These are phyloP conservation scores for Drosophila picticornis DNA, from an alignment of 2,888 invertebrate genomes.

Conservation along the genomic window DNA sequence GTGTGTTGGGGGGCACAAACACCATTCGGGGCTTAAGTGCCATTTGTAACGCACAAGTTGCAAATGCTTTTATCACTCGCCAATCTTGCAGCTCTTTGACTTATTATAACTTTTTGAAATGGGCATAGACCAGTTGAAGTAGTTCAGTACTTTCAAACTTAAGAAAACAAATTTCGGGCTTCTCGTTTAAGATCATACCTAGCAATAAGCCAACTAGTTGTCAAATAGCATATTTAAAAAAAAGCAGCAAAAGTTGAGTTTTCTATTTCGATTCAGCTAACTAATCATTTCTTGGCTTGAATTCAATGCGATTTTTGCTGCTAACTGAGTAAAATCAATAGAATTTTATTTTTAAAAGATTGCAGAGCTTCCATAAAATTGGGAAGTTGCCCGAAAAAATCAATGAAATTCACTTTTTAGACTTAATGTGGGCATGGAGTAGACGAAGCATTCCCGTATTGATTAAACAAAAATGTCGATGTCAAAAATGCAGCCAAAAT, in stretches of 20 bases:
- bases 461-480: constrained; percentile 5
- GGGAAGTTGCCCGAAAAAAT: neutral
- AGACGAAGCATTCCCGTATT: neutral
- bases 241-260: neutral
- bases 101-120: constrained; percentile 31
- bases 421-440: neutral
- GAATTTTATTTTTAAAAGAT: neutral
- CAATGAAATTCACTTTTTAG: neutral
- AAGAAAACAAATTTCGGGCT: neutral
- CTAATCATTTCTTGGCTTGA: neutral
- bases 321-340: neutral
- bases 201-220: neutral
- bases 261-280: too few relatives aligned
- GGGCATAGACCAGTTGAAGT: neutral
- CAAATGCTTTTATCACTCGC: constrained; percentile 36
- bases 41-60: constrained; percentile 61
- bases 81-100: constrained; percentile 29
- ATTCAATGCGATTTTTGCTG: neutral
- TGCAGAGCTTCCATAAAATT: neutral
- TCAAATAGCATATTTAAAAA: neutral
- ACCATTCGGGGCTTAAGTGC: constrained; percentile 50
- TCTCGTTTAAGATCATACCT: neutral
- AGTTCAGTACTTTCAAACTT: neutral
- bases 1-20: constrained; percentile 24
- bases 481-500: neutral